These are phyloP conservation scores for Patella pellucida DNA, from an alignment of 2,888 invertebrate genomes.

Conservation along the genomic window DNA sequence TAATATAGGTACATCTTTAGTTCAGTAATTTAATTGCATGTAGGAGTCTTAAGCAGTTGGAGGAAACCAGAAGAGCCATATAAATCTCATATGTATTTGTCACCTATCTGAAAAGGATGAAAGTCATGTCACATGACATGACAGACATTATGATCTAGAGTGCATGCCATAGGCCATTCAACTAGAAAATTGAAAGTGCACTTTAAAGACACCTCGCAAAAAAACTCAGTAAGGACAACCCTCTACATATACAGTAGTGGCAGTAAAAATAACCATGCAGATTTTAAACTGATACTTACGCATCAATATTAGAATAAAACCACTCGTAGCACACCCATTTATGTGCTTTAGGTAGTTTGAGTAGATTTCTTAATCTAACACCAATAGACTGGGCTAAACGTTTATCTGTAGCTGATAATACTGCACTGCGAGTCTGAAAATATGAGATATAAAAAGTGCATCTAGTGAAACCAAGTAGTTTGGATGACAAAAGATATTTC, in stretches of 20 bases:
- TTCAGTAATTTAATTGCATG: no score
- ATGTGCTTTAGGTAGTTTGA: slow-evolving; percentile 97
- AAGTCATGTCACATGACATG: no score
- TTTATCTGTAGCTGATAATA: slow-evolving; percentile 75
- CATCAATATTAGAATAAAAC: slow-evolving; percentile 98
- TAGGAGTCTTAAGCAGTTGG: no score
- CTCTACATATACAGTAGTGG: no score
- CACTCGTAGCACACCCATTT: slow-evolving; percentile 99
- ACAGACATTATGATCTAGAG: no score
- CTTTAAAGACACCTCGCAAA: background rate
- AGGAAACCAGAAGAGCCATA: background rate
- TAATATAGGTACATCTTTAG: no score
- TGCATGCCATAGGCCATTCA: no score
- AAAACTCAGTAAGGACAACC: no score
- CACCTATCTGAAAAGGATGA: no score
- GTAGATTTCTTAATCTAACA: slow-evolving; percentile 83
- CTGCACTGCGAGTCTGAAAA: slow-evolving; percentile 27
- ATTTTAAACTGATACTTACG: slow-evolving; percentile 71
- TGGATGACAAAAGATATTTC: no score
- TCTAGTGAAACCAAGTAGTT: slow-evolving; percentile 13
- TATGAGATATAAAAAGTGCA: slow-evolving; percentile 10
- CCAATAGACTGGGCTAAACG: slow-evolving; percentile 92
- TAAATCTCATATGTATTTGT: background rate
- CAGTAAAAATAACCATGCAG: no score
- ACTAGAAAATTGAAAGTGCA: background rate